Conservation (phyloP, 92 coral and sea anemone species). For the Siderastrea siderea region DNA sequence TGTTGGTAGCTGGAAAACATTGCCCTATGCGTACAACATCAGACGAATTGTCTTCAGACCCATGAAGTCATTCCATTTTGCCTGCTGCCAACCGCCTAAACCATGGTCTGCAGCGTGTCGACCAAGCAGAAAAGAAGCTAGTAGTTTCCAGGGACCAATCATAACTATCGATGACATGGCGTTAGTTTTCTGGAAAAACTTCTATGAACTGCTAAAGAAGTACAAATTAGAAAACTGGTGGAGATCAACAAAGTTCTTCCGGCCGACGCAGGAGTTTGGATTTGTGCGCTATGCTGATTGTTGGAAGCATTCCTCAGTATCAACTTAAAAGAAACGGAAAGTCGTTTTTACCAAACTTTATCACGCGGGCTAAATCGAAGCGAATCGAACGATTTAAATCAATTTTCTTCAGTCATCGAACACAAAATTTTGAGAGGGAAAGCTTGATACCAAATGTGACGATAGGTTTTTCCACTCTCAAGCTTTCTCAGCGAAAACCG, state of each 20-base stretch:
- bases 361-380: no score
- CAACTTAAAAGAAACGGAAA: no score
- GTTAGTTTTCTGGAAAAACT: constrained; percentile 19
- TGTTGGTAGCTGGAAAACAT: constrained; percentile 71
- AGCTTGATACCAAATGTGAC: no score
- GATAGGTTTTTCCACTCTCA: no score
- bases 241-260: constrained; percentile 67
- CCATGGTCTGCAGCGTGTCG: constrained; percentile 78
- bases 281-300: background rate
- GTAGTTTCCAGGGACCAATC: constrained; percentile 61
- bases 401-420: no score
- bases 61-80: constrained; percentile 79
- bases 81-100: constrained; percentile 62
- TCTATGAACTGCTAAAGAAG: background rate
- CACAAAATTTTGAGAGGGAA: no score
- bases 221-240: constrained; percentile 72
- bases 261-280: constrained; percentile 43
- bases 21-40: constrained; percentile 75
- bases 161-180: constrained; percentile 57
- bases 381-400: no score
- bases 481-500: no score
- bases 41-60: constrained; percentile 69
- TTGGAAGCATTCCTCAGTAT: background rate
- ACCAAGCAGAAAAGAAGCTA: constrained; percentile 74
- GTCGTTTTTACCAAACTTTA: no score